Evolutionary conservation across 2,113 vertebrate genomes (phyloP), one percentile per base, ranked within the genome.

Genomic region (Lepus americanus): DNA sequence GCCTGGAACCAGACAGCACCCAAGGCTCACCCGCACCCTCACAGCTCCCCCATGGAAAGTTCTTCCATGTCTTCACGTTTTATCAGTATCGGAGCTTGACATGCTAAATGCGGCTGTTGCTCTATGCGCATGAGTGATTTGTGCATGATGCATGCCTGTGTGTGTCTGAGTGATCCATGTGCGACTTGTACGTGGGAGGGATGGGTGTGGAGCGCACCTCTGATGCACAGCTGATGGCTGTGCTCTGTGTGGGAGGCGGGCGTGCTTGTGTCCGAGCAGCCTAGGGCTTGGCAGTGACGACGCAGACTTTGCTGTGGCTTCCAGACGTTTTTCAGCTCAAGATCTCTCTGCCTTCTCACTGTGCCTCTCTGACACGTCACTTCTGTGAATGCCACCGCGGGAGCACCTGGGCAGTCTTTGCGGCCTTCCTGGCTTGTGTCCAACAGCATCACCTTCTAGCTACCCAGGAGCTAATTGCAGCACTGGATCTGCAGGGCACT

Each of bases 281-380:
- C 22, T 39, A 8, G 61, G 20, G 51, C 6, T 2, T 1, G 12
- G 23, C 39, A 33, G 9, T 29, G 3, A 10, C 0, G 7, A 0
- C 7, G 2, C 16, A 0, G 14, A 17, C 55, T 72, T 91, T 3
- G 13, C 29, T 12, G 63, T 44, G 1, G 9, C 9, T 13, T 53
- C 25, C 16, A 13, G 2, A 59, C 23, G 5, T 12, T 39, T 11
- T 27, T 27, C 39, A 14, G 3, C 19, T 8, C 23, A 8, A 3
- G 2, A 66, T 19, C 63, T 55, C 44, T 19, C 23, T 5, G 36
- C 13, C 4, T 39, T 22, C 17, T 49, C 0, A 7, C 0, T 2
- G 36, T 9, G 14, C 0, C 2, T 2, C 4, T 17, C 8, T 3
- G 22, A 39, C 16, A 10, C 6, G 0, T 33, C 4, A 1, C 13